A percentile compares a stretch with the other conserved stretches of the same genome.
Evolutionary conservation across 2,113 vertebrate genomes (phyloP).

Genomic region (Centropus bengalensis): DNA sequence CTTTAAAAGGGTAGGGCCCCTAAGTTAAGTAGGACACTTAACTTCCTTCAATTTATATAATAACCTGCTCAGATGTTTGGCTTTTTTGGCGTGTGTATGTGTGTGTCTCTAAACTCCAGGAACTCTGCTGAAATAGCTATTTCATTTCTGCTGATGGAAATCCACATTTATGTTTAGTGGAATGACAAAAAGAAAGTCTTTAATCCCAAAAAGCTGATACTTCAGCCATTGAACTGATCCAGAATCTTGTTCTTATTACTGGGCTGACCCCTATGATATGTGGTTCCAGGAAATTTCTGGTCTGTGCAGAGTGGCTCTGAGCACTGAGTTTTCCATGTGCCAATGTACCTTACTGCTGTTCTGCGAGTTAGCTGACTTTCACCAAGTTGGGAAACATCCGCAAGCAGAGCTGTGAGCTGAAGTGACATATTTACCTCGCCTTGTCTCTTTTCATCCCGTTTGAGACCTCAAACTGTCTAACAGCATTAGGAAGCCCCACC

Average conservation of each 20-base stretch:
- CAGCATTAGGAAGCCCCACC: constrained; percentile 45
- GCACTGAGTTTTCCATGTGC: neutral
- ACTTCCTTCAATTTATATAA: neutral
- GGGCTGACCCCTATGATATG: neutral
- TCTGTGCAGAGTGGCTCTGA: neutral
- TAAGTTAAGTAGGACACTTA: neutral
- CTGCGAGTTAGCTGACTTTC: constrained; percentile 28
- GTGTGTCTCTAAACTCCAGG: neutral
- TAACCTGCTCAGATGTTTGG: neutral
- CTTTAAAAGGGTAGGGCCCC: neutral
- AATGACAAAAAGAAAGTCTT: neutral
- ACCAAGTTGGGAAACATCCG: constrained; percentile 35
- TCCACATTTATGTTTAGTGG: neutral
- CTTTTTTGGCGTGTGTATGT: neutral
- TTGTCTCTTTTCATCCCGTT: constrained; percentile 59
- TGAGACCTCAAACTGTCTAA: constrained; percentile 50
- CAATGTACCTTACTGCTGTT: neutral
- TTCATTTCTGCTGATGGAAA: neutral
- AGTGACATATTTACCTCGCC: constrained; percentile 64
- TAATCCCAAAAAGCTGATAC: neutral
- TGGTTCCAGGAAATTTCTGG: neutral
- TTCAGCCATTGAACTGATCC: neutral
- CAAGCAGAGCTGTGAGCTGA: constrained; percentile 2
- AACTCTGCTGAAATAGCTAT: neutral
- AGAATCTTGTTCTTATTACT: neutral